These are phyloP conservation scores for Neodiprion virginianus DNA, from an alignment of 1,140 invertebrate species.

Conservation along the genomic window DNA sequence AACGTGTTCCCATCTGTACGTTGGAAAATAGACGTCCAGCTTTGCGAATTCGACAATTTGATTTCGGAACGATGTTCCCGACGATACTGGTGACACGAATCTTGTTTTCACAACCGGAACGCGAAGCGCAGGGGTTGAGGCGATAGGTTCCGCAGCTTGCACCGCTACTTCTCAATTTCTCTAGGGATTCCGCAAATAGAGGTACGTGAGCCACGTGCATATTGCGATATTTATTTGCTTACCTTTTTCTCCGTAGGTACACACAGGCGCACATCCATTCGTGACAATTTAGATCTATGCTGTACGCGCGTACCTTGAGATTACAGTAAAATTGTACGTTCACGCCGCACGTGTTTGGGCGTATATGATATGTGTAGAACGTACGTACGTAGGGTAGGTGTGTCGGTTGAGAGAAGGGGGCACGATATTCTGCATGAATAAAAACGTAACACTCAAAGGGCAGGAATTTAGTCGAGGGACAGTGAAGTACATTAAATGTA, in stretches of 20 bases:
- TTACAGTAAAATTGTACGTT: neutral
- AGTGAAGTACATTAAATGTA: neutral
- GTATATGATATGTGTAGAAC: too few species aligned
- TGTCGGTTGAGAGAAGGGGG: too few species aligned
- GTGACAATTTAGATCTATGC: neutral
- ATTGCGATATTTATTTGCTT: constrained; percentile 3
- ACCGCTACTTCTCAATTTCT: constrained; percentile 1
- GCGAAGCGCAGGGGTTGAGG: neutral
- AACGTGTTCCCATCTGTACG: too few species aligned
- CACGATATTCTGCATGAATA: too few species aligned
- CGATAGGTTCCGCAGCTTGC: neutral
- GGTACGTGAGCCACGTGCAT: neutral
- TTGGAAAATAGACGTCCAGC: too few species aligned
- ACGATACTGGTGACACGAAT: neutral
- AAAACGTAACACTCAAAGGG: neutral
- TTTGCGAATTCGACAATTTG: too few species aligned
- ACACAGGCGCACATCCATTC: too few species aligned
- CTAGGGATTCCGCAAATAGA: constrained; percentile 1
- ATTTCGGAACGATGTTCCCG: too few species aligned
- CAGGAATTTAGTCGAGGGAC: neutral
- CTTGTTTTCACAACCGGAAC: neutral
- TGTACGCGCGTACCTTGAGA: neutral
- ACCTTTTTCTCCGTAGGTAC: neutral
- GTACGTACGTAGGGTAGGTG: too few species aligned
- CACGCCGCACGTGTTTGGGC: neutral